Conservation (phyloP, 2,888 invertebrate genomes). For the Meliscaeva auricollis region DNA sequence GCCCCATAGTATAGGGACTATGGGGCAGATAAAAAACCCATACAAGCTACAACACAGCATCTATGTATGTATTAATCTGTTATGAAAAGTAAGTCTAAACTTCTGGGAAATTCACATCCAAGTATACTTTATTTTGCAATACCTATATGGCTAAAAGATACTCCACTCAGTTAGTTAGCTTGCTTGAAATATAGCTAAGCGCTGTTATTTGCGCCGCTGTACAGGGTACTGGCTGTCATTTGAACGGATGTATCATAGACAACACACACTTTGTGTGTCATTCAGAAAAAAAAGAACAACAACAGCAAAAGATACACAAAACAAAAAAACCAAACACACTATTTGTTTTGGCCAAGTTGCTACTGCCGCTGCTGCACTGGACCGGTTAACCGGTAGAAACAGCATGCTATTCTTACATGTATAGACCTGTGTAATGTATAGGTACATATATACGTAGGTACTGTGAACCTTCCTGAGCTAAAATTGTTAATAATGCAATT, state of each 20-base stretch:
- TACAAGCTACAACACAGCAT: slow-evolving; percentile 2
- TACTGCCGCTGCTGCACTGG: slow-evolving; percentile 9
- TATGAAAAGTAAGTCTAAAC: slow-evolving; percentile 68
- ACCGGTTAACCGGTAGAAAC: slow-evolving; percentile 58
- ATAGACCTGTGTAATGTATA: neutral
- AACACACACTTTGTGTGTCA: slow-evolving; percentile 59
- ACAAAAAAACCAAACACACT: slow-evolving; percentile 17
- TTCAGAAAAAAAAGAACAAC: slow-evolving; percentile 35
- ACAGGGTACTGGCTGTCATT: slow-evolving; percentile 36
- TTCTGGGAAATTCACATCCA: slow-evolving; percentile 68
- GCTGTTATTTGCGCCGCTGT: slow-evolving; percentile 40
- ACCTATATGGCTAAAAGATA: slow-evolving; percentile 64
- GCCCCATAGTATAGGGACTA: too few species aligned
- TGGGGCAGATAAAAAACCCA: too few species aligned
- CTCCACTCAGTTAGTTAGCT: slow-evolving; percentile 37
- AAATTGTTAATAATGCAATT: slow-evolving; percentile 73
- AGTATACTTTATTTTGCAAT: slow-evolving; percentile 26
- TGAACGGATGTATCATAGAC: slow-evolving; percentile 64
- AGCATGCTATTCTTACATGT: slow-evolving; percentile 8
- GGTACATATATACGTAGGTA: too few species aligned
- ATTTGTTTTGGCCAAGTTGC: slow-evolving; percentile 55
- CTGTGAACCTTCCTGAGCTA: slow-evolving; percentile 7
- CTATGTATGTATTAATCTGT: slow-evolving; percentile 33
- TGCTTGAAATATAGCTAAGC: slow-evolving; percentile 19
- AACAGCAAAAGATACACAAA: slow-evolving; percentile 23